phyloP scores from a whole-genome alignment of 1,140 invertebrate species.

The Drosophila persimilis region DNA sequence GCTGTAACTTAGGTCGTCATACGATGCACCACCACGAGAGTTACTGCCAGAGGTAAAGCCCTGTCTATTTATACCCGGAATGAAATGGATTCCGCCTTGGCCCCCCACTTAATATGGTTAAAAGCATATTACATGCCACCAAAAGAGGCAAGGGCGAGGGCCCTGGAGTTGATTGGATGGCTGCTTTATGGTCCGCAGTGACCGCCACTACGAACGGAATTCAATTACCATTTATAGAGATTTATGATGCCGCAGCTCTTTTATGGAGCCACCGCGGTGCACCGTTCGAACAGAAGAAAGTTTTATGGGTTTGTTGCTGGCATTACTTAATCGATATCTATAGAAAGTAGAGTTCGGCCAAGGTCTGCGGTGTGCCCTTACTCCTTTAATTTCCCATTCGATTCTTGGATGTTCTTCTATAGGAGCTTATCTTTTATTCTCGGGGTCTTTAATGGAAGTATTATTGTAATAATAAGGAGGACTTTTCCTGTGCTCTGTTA shows the following conservation, averaged over 20 bases:
- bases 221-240: constrained; percentile 43
- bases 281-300: constrained; percentile 12
- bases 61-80: constrained; percentile 33
- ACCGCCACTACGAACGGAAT: constrained; percentile 35
- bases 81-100: constrained; percentile 37
- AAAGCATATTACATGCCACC: constrained; percentile 61
- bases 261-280: constrained; percentile 4
- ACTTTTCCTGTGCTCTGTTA: no score
- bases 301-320: background rate
- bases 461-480: no score
- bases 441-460: no score
- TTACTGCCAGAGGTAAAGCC: background rate
- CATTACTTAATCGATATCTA: no score
- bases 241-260: constrained; percentile 26
- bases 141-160: background rate
- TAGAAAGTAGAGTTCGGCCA: no score
- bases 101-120: constrained; percentile 63
- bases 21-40: constrained; percentile 2
- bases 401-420: no score
- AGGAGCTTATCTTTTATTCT: no score
- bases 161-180: constrained; percentile 14
- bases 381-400: no score
- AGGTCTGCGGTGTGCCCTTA: no score
- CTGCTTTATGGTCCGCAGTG: constrained; percentile 30
- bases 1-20: constrained; percentile 1